phyloP scores from a whole-genome alignment of 2,797 vertebrate genomes.

The Rhabdophis nuchalis region DNA sequence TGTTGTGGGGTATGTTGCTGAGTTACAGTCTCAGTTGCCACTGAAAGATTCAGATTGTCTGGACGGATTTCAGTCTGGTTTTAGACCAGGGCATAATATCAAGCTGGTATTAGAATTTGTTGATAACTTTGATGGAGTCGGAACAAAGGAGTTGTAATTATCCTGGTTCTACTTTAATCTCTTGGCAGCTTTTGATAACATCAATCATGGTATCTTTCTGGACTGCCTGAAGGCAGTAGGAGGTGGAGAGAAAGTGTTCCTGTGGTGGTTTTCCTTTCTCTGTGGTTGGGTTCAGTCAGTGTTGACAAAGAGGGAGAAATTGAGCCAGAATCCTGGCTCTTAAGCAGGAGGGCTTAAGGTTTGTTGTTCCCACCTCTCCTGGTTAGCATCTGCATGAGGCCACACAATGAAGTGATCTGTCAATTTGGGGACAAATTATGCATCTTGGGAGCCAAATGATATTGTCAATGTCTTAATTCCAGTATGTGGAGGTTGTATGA shows the following conservation, averaged over 20 bases:
- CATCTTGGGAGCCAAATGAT: background rate
- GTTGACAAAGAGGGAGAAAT: background rate
- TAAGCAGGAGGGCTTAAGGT: background rate
- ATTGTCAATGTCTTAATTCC: background rate
- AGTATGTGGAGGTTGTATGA: background rate
- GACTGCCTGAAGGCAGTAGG: background rate
- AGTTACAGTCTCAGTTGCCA: background rate
- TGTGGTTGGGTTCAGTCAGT: background rate
- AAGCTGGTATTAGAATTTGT: background rate
- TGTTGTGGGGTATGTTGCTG: background rate
- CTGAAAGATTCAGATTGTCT: background rate
- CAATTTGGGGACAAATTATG: background rate
- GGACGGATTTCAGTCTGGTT: background rate
- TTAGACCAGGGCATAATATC: background rate
- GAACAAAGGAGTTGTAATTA: background rate
- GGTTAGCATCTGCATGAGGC: background rate
- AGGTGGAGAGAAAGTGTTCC: background rate
- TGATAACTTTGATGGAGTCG: background rate
- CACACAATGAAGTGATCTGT: background rate
- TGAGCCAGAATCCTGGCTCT: background rate
- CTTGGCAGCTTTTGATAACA: background rate
- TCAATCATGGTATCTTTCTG: background rate
- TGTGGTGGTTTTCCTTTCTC: background rate
- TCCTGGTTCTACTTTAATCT: background rate
- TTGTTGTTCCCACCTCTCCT: background rate